phyloP scores from a whole-genome alignment of 2,113 vertebrate species.

The Apeltes quadracus region DNA sequence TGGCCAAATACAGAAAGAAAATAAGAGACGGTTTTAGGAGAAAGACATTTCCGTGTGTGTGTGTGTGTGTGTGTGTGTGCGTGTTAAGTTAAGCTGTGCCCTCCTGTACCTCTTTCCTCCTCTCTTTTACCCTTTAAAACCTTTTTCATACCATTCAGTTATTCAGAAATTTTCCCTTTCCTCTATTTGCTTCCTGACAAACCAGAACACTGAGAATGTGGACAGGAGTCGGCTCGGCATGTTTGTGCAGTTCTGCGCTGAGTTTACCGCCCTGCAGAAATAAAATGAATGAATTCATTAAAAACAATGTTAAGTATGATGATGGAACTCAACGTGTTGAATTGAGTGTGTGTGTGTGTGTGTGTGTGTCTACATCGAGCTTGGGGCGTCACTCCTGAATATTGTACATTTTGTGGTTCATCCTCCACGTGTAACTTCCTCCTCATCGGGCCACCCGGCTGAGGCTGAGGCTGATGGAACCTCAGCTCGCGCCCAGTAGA shows the following conservation, averaged over 20 bases:
- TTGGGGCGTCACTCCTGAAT: not conserved
- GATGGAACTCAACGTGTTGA: no score
- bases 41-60: not conserved
- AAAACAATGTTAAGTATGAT: not conserved
- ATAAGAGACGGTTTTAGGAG: not conserved
- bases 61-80: constrained; percentile 17
- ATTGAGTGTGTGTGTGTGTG: no score
- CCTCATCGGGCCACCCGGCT: not conserved
- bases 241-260: not conserved
- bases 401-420: not conserved
- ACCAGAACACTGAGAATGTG: not conserved
- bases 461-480: constrained; percentile 3
- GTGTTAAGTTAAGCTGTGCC: constrained; percentile 44
- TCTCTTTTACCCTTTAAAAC: constrained; percentile 11
- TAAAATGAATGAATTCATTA: not conserved
- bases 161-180: not conserved
- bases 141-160: constrained; percentile 2
- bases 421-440: not conserved
- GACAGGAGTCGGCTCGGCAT: not conserved
- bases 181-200: not conserved
- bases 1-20: not conserved
- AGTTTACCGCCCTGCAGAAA: not conserved
- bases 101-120: constrained; percentile 21
- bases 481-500: constrained; percentile 9
- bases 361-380: not conserved